Percentiles rank a stretch among this genome's conserved stretches.
phyloP scores from a whole-genome alignment of 2,113 vertebrate species.

The Rhizomys pruinosus region DNA sequence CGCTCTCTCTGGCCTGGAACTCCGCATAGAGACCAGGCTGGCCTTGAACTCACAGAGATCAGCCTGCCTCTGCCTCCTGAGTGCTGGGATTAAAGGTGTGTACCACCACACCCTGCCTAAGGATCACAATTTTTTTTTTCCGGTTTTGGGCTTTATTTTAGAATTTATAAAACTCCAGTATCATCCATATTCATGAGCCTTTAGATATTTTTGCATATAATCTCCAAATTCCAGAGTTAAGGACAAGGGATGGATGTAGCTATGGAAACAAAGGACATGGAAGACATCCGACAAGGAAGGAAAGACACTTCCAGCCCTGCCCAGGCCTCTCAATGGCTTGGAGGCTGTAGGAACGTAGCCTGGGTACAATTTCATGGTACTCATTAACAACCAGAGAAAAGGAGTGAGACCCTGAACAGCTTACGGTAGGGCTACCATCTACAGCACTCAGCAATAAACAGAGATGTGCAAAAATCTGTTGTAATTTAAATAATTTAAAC shows the following conservation, averaged over 20 bases:
- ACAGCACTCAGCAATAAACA: neutral
- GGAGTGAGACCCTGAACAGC: neutral
- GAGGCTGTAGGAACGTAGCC: conserved; percentile 53
- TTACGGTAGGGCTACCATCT: neutral
- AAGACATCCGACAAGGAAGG: conserved; percentile 91
- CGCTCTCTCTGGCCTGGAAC: neutral
- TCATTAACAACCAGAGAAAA: neutral
- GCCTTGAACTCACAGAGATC: no score
- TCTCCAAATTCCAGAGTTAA: conserved; percentile 95
- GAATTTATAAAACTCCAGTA: conserved; percentile 98
- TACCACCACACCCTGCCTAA: no score
- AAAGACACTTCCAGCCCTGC: conserved; percentile 67
- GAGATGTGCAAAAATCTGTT: conserved; percentile 14
- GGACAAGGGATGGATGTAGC: conserved; percentile 95
- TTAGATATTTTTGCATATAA: conserved; percentile 95
- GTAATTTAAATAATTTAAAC: neutral
- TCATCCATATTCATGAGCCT: no score
- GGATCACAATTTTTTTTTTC: conserved; percentile 32
- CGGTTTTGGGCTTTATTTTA: conserved; percentile 92
- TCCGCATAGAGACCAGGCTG: no score
- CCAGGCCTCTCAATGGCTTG: conserved; percentile 69
- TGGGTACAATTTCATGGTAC: conserved; percentile 74
- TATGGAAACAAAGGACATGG: conserved; percentile 90
- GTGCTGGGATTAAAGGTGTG: no score
- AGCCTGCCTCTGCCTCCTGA: no score